A percentile compares a stretch with the other conserved stretches of the same genome.
These are phyloP conservation scores for Caenorhabditis angaria DNA, from an alignment of 2,888 invertebrate species.

Conservation along the genomic window DNA sequence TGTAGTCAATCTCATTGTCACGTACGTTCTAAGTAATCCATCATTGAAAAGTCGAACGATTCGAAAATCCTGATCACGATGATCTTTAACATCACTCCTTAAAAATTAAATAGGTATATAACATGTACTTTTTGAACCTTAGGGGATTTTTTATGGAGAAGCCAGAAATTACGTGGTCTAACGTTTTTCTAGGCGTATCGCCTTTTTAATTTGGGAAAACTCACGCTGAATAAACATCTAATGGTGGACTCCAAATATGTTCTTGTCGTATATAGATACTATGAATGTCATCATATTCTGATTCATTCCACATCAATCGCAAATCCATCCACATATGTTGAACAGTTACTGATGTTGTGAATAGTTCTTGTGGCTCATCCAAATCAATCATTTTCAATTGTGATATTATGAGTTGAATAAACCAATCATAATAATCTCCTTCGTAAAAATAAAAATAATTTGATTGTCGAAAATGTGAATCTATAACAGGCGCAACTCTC, in stretches of 20 bases:
- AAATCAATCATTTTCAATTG: no score
- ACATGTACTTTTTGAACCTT: no score
- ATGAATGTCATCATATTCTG: not conserved
- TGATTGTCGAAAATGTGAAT: no score
- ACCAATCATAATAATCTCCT: no score
- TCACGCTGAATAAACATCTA: slow-evolving; percentile 15
- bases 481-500: no score
- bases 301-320: not conserved
- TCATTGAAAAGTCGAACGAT: slow-evolving; percentile 6
- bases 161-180: no score
- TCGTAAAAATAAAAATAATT: no score
- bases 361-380: no score
- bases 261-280: slow-evolving; percentile 9
- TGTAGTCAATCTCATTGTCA: slow-evolving; percentile 12
- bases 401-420: no score
- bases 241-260: slow-evolving; percentile 23
- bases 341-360: no score
- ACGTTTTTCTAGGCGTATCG: no score
- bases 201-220: not conserved
- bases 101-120: not conserved
- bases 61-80: slow-evolving; percentile 25
- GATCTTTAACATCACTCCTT: slow-evolving; percentile 18
- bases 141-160: no score
- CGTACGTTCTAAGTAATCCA: slow-evolving; percentile 7
- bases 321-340: not conserved